A percentile compares a stretch with the other conserved stretches of the same genome.
phyloP scores from a whole-genome alignment of 2,113 vertebrate genomes.

The Lepisosteus oculatus region DNA sequence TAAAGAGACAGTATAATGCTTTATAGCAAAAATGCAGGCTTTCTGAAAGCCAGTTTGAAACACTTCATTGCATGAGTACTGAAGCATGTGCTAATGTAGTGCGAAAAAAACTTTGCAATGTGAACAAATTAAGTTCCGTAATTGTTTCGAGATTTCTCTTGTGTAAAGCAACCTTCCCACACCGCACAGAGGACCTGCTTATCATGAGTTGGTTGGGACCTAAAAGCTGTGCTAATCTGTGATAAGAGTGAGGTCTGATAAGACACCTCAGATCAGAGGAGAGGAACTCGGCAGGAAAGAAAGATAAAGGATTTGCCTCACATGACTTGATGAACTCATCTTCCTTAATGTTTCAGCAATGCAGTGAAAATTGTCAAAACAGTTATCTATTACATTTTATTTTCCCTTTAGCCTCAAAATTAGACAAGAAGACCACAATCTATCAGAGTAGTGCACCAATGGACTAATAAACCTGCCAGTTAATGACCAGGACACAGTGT shows the following conservation, averaged over 20 bases:
- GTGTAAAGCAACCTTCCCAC: background rate
- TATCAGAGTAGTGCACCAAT: too few relatives aligned
- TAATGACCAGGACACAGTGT: too few relatives aligned
- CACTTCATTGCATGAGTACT: background rate
- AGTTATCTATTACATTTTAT: too few relatives aligned
- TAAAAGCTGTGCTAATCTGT: background rate
- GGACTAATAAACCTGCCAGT: too few relatives aligned
- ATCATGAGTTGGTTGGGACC: background rate
- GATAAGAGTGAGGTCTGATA: background rate
- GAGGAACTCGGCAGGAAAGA: too few relatives aligned
- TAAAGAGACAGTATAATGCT: background rate
- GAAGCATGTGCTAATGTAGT: background rate
- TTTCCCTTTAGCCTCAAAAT: too few relatives aligned
- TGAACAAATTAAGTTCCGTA: background rate
- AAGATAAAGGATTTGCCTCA: too few relatives aligned
- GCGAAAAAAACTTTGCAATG: slow-evolving; percentile 2
- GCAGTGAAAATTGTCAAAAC: too few relatives aligned
- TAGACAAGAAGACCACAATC: too few relatives aligned
- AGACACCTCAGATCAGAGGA: background rate
- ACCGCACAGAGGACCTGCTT: background rate
- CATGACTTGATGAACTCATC: too few relatives aligned
- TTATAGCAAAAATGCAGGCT: too few relatives aligned
- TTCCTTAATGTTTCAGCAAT: too few relatives aligned
- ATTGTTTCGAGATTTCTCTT: background rate
- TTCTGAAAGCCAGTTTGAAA: background rate